phyloP scores from a whole-genome alignment of 1,140 invertebrate species.

The Holotrichia oblita region DNA sequence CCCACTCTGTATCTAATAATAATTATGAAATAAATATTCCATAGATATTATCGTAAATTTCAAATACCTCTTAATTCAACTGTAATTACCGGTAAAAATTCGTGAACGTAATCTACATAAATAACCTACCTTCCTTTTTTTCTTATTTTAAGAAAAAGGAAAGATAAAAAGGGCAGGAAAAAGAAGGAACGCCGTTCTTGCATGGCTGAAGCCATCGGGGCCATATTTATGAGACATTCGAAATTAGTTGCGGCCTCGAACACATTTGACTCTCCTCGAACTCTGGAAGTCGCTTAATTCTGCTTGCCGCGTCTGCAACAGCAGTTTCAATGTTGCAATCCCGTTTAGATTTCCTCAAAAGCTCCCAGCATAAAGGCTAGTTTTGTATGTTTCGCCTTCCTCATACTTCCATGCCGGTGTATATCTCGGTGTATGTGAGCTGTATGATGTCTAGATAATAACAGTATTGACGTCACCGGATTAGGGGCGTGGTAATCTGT shows the following conservation, averaged over 20 bases:
- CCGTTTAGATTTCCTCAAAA: background rate
- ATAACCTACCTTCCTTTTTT: too few species aligned
- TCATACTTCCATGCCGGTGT: background rate
- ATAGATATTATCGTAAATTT: too few species aligned
- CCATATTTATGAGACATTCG: background rate
- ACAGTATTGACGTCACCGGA: constrained; percentile 20
- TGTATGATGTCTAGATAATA: constrained; percentile 35
- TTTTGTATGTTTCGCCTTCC: background rate
- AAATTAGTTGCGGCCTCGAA: constrained; percentile 24
- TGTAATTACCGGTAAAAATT: too few species aligned
- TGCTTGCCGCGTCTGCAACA: constrained; percentile 17
- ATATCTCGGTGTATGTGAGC: background rate
- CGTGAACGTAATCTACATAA: too few species aligned
- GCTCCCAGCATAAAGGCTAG: background rate
- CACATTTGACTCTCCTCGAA: constrained; percentile 15
- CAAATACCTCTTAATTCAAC: too few species aligned
- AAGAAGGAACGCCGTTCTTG: too few species aligned
- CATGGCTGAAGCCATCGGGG: too few species aligned
- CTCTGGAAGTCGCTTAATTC: constrained; percentile 29
- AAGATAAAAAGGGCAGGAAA: too few species aligned
- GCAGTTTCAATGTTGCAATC: background rate
- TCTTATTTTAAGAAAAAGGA: too few species aligned
- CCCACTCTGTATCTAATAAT: too few species aligned
- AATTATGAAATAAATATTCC: too few species aligned
- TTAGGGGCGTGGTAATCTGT: constrained; percentile 28